A percentile compares a stretch with the other conserved stretches of the same genome.
phyloP scores from a whole-genome alignment of 2,797 vertebrate genomes.

The Anniella stebbinsi region DNA sequence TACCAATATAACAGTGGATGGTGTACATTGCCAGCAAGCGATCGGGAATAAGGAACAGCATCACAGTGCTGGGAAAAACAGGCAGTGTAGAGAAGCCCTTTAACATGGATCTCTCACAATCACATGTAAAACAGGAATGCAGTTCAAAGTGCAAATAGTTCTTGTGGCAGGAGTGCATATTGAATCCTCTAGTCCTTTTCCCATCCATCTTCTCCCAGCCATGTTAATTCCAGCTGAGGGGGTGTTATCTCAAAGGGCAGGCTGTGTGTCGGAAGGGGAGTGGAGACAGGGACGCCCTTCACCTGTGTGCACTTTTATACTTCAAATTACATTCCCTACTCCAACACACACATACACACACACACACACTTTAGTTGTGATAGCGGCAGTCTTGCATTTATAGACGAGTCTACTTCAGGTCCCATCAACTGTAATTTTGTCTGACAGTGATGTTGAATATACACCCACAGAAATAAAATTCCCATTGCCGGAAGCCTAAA shows the following conservation, averaged over 20 bases:
- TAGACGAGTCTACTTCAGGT: background rate
- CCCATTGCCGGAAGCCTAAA: background rate
- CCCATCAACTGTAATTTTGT: background rate
- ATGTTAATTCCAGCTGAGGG: background rate
- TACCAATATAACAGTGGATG: too few species aligned
- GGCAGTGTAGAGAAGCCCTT: too few species aligned
- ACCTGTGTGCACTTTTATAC: background rate
- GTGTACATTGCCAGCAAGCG: too few species aligned
- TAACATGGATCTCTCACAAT: too few species aligned
- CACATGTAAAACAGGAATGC: too few species aligned
- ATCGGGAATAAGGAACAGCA: too few species aligned
- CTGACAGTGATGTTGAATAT: background rate
- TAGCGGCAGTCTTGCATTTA: background rate
- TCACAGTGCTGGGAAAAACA: too few species aligned
- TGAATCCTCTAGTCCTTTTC: background rate
- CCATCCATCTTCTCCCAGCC: background rate
- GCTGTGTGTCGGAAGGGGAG: too few species aligned
- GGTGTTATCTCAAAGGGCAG: too few species aligned
- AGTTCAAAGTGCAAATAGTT: background rate
- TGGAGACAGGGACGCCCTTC: too few species aligned
- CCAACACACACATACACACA: too few species aligned
- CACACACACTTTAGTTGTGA: background rate
- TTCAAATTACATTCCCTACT: background rate
- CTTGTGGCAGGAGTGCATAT: background rate
- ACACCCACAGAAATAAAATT: background rate